Evolutionary conservation across 2,888 invertebrate genomes (phyloP).

Genomic region (Coelopa pilipes): DNA sequence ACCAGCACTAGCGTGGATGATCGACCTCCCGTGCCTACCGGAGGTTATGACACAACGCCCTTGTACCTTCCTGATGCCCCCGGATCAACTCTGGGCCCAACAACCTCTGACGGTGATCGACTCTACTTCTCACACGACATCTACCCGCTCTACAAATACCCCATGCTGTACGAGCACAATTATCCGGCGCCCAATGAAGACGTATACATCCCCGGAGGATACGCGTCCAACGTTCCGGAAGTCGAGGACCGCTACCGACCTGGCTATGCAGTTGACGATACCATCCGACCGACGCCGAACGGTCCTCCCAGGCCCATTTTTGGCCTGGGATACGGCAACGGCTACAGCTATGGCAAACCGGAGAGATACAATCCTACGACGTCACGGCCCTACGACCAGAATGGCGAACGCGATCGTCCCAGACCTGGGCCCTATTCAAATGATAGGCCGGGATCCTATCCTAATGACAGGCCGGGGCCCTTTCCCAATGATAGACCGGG

Average conservation of each 20-base stretch:
- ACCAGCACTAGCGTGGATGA: slow-evolving; percentile 38
- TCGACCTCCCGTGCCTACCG: slow-evolving; percentile 44
- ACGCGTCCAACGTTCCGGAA: slow-evolving; percentile 64
- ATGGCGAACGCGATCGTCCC: slow-evolving; percentile 39
- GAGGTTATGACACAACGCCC: slow-evolving; percentile 45
- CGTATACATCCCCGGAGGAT: slow-evolving; percentile 61
- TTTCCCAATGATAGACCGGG: slow-evolving; percentile 8
- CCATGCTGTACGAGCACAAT: slow-evolving; percentile 64
- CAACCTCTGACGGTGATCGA: slow-evolving; percentile 56
- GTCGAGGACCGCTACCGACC: slow-evolving; percentile 60
- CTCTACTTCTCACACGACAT: slow-evolving; percentile 64
- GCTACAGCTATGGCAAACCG: slow-evolving; percentile 64
- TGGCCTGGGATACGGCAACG: slow-evolving; percentile 64
- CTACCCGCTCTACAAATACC: slow-evolving; percentile 64
- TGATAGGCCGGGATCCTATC: slow-evolving; percentile 49
- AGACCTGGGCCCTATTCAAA: slow-evolving; percentile 49
- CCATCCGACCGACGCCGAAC: slow-evolving; percentile 49
- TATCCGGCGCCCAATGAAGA: slow-evolving; percentile 65
- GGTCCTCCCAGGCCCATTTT: slow-evolving; percentile 61
- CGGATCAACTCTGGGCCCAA: slow-evolving; percentile 40
- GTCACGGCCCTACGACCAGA: slow-evolving; percentile 48
- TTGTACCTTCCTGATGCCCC: slow-evolving; percentile 42
- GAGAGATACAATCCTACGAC: slow-evolving; percentile 58
- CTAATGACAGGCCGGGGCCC: slow-evolving; percentile 10
- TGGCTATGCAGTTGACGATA: slow-evolving; percentile 46